A percentile compares a stretch with the other conserved stretches of the same genome.
These are phyloP conservation scores for Chymomyza fuscimana DNA, from an alignment of 2,888 invertebrate genomes.

Conservation along the genomic window DNA sequence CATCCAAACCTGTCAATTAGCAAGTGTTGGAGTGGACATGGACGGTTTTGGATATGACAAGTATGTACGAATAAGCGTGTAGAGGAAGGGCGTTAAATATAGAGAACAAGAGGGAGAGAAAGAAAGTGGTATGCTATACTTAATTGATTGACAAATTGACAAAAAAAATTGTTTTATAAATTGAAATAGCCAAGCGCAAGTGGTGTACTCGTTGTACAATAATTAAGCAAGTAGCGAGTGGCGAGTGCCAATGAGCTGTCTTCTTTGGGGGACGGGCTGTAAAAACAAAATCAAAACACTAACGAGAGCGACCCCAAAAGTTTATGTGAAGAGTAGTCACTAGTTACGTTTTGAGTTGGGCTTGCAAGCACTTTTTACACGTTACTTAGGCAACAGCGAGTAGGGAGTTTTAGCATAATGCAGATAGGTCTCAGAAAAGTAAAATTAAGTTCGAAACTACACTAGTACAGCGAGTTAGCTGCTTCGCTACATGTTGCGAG, in stretches of 20 bases:
- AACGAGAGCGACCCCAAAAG: constrained; percentile 6
- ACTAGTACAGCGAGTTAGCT: background rate
- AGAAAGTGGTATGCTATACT: constrained; percentile 22
- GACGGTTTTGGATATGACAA: constrained; percentile 8
- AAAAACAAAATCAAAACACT: constrained; percentile 1
- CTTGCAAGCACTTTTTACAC: constrained; percentile 14
- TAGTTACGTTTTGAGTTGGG: background rate
- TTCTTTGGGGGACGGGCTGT: background rate
- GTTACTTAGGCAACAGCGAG: background rate
- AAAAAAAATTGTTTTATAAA: constrained; percentile 22
- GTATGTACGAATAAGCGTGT: constrained; percentile 26
- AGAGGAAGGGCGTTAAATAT: constrained; percentile 45
- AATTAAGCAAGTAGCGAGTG: constrained; percentile 18
- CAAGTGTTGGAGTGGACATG: constrained; percentile 48
- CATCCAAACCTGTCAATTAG: constrained; percentile 91
- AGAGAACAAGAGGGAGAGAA: constrained; percentile 40
- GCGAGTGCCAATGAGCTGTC: constrained; percentile 5
- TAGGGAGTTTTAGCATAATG: background rate
- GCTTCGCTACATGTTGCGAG: too few relatives aligned
- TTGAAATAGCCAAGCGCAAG: constrained; percentile 52
- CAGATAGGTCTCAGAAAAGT: background rate
- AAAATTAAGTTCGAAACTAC: background rate
- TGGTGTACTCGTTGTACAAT: constrained; percentile 14
- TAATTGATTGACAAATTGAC: constrained; percentile 8
- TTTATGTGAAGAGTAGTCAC: background rate